These are phyloP conservation scores for Apamea crenata DNA, from an alignment of 2,888 invertebrate genomes.

Conservation along the genomic window DNA sequence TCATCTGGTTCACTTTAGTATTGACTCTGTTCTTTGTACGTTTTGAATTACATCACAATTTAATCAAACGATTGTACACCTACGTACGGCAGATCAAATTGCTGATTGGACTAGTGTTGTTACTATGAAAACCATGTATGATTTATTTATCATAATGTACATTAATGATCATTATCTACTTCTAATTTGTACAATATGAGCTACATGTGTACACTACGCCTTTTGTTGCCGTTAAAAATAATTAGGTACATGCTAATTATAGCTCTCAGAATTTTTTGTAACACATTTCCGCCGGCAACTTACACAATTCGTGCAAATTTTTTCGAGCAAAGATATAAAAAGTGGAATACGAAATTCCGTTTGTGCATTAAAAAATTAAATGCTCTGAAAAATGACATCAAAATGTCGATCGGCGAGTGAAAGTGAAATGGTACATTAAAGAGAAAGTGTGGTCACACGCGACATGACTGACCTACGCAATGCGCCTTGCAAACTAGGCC, in stretches of 20 bases:
- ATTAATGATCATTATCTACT: slow-evolving; percentile 35
- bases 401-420: slow-evolving; percentile 74
- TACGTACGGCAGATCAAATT: slow-evolving; percentile 56
- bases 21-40: slow-evolving; percentile 70
- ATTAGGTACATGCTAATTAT: slow-evolving; percentile 30
- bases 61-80: slow-evolving; percentile 63
- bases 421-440: slow-evolving; percentile 81
- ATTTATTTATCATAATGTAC: slow-evolving; percentile 42
- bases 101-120: slow-evolving; percentile 53
- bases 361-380: slow-evolving; percentile 38
- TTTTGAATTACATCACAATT: slow-evolving; percentile 73
- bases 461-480: slow-evolving; percentile 87
- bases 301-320: slow-evolving; percentile 12
- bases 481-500: slow-evolving; percentile 82
- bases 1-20: slow-evolving; percentile 75
- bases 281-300: slow-evolving; percentile 24
- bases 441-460: slow-evolving; percentile 83
- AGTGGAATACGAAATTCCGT: slow-evolving; percentile 21
- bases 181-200: slow-evolving; percentile 34
- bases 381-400: slow-evolving; percentile 51
- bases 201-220: background rate
- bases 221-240: slow-evolving; percentile 39
- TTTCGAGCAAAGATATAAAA: slow-evolving; percentile 7
- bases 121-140: slow-evolving; percentile 29
- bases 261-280: slow-evolving; percentile 24